A percentile compares a stretch with the other conserved stretches of the same genome.
phyloP scores from a whole-genome alignment of 2,888 invertebrate species.

The Herminia tarsipennalis region DNA sequence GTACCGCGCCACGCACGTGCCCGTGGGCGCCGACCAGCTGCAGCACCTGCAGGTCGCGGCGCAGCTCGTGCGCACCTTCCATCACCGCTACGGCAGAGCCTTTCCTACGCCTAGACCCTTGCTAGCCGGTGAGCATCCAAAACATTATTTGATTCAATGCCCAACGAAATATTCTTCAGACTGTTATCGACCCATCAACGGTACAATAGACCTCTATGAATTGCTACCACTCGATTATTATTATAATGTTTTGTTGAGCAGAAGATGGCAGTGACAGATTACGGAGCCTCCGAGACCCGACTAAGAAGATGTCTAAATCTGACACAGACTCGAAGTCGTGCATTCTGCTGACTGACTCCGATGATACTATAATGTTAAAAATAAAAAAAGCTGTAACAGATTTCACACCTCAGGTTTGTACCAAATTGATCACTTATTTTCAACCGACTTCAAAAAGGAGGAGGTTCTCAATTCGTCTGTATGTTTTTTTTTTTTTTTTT shows the following conservation, averaged over 20 bases:
- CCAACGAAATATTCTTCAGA: too few species aligned
- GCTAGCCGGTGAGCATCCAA: conserved; percentile 37
- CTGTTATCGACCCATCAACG: background rate
- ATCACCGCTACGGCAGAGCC: conserved; percentile 89
- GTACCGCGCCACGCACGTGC: conserved; percentile 94
- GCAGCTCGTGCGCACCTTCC: conserved; percentile 91
- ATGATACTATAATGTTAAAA: conserved; percentile 63
- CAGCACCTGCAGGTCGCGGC: conserved; percentile 43
- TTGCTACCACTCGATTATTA: too few species aligned
- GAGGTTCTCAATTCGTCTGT: too few species aligned
- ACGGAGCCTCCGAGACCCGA: conserved; percentile 93
- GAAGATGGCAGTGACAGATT: conserved; percentile 87
- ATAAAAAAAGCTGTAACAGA: conserved; percentile 97
- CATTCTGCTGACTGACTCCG: conserved; percentile 91
- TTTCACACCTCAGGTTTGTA: conserved; percentile 88
- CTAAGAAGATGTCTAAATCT: conserved; percentile 99
- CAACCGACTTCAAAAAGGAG: too few species aligned
- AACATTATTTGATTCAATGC: too few species aligned
- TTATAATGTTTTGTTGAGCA: conserved; percentile 5
- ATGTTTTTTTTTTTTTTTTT: too few species aligned
- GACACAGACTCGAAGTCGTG: conserved; percentile 91
- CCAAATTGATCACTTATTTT: background rate
- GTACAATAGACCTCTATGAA: too few species aligned
- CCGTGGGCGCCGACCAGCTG: conserved; percentile 42
- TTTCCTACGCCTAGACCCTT: conserved; percentile 89